phyloP scores from a whole-genome alignment of 1,140 invertebrate species.

The Penaeus chinensis region DNA sequence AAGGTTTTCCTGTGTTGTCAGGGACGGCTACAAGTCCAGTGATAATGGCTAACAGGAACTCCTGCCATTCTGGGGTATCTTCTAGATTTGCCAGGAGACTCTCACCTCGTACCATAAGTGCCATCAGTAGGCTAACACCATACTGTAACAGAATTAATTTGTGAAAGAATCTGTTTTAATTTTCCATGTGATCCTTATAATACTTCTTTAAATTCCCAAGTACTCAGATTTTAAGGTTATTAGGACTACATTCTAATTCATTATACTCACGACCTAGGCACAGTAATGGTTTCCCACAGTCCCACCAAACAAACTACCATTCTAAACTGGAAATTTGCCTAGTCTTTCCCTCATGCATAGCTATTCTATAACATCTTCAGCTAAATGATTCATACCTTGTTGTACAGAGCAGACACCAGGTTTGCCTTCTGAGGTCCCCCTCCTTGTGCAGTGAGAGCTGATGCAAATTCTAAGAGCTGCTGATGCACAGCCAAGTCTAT shows the following conservation, averaged over 20 bases:
- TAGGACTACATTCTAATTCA: too few relatives aligned
- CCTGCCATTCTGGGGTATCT: constrained; percentile 36
- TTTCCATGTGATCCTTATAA: too few relatives aligned
- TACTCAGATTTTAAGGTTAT: too few relatives aligned
- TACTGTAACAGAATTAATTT: constrained; percentile 21
- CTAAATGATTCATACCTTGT: constrained; percentile 28
- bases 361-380: background rate
- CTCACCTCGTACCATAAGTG: constrained; percentile 48
- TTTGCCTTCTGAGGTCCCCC: constrained; percentile 34
- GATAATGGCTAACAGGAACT: constrained; percentile 31
- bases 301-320: too few relatives aligned
- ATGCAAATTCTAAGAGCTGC: constrained; percentile 21
- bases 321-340: too few relatives aligned
- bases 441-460: background rate
- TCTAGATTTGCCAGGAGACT: constrained; percentile 15
- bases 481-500: constrained; percentile 11
- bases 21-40: constrained; percentile 12
- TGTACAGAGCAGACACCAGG: constrained; percentile 34
- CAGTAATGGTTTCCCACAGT: too few relatives aligned
- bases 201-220: too few relatives aligned
- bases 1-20: background rate
- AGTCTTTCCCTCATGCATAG: too few relatives aligned
- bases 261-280: too few relatives aligned
- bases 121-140: constrained; percentile 49
- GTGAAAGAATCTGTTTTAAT: too few relatives aligned